phyloP scores from a whole-genome alignment of 2,113 vertebrate species.

The Hypomesus transpacificus region DNA sequence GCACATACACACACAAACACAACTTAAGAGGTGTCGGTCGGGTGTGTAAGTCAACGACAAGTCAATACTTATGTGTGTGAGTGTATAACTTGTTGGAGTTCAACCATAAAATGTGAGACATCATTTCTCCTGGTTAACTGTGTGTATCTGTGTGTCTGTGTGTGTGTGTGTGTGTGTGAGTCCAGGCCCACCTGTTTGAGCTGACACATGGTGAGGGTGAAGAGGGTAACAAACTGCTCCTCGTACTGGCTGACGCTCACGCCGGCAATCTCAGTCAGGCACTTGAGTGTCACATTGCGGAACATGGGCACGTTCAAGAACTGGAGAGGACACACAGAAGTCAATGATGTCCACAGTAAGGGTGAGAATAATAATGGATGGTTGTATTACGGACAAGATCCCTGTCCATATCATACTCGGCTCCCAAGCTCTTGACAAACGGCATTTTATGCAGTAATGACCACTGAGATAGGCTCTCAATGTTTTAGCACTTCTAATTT shows the following conservation, averaged over 20 bases:
- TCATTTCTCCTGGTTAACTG: not conserved
- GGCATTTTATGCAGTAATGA: too few relatives aligned
- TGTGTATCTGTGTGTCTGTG: not conserved
- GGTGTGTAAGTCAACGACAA: not conserved
- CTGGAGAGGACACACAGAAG: constrained; percentile 55
- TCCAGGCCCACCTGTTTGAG: constrained; percentile 85
- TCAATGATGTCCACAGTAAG: not conserved
- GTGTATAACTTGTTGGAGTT: not conserved
- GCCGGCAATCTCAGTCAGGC: constrained; percentile 97
- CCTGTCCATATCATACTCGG: too few relatives aligned
- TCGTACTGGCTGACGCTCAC: constrained; percentile 98
- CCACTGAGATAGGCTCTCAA: not conserved
- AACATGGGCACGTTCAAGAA: constrained; percentile 99
- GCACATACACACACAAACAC: too few relatives aligned
- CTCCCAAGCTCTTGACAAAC: too few relatives aligned
- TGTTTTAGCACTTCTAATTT: not conserved
- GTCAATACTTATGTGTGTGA: not conserved
- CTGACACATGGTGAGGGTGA: constrained; percentile 98
- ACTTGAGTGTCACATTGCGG: constrained; percentile 97
- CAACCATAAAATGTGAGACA: not conserved
- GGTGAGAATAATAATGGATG: not conserved
- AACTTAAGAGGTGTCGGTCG: too few relatives aligned
- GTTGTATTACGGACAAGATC: too few relatives aligned
- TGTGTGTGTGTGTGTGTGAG: not conserved
- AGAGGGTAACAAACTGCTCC: constrained; percentile 96